Evolutionary conservation across 1,140 invertebrate species (phyloP).

Genomic region (Cydia fagiglandana): DNA sequence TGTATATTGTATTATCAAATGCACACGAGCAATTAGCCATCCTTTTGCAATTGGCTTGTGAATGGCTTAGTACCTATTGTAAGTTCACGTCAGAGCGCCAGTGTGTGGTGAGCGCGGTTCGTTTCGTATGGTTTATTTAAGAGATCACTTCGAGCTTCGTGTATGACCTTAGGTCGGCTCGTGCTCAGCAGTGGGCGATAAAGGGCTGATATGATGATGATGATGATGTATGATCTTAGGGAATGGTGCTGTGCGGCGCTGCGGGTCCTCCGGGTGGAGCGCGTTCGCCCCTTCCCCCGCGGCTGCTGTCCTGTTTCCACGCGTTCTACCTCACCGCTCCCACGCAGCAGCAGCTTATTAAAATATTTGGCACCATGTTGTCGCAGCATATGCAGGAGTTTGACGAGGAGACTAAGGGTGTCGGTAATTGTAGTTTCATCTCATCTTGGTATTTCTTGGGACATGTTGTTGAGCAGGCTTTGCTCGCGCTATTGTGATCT

Average conservation of each 20-base stretch:
- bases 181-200: too few relatives aligned
- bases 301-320: conserved; percentile 89
- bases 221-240: conserved; percentile 80
- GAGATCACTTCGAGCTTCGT: not conserved
- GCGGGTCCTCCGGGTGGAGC: conserved; percentile 92
- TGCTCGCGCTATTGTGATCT: not conserved
- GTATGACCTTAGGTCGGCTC: too few relatives aligned
- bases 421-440: conserved; percentile 68
- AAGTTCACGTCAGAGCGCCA: too few relatives aligned
- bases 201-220: too few relatives aligned
- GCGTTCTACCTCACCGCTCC: conserved; percentile 91
- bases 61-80: too few relatives aligned
- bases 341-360: conserved; percentile 85
- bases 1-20: too few relatives aligned
- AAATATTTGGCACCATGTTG: conserved; percentile 92
- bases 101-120: too few relatives aligned
- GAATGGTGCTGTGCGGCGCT: conserved; percentile 87
- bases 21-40: too few relatives aligned
- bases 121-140: not conserved
- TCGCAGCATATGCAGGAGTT: conserved; percentile 88
- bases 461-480: not conserved
- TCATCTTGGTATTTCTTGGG: conserved; percentile 16
- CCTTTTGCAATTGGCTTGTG: too few relatives aligned
- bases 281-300: conserved; percentile 85
- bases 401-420: conserved; percentile 87